phyloP scores from a whole-genome alignment of 2,888 invertebrate genomes.

The Andrena hattorfiana region DNA sequence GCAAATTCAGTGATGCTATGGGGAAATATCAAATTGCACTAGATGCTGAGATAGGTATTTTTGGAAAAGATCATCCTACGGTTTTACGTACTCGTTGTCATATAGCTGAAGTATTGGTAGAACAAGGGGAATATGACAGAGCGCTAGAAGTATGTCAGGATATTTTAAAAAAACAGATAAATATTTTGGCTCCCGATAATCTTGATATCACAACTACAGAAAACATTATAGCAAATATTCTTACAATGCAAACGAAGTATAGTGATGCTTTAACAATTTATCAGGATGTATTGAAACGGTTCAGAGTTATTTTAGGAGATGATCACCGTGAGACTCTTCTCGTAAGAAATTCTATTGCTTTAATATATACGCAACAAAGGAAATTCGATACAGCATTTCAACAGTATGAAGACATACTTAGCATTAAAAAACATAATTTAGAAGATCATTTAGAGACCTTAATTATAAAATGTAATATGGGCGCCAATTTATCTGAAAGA shows the following conservation, averaged over 20 bases:
- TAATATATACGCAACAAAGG: neutral
- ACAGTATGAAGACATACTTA: too few species aligned
- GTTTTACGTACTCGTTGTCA: neutral
- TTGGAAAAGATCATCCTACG: neutral
- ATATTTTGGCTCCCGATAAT: neutral
- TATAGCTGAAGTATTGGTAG: neutral
- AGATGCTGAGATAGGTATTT: neutral
- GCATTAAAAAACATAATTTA: too few species aligned
- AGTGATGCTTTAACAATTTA: neutral
- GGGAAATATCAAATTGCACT: neutral
- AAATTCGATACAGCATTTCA: neutral
- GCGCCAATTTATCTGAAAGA: accelerated
- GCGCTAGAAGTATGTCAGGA: neutral
- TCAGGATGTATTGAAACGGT: neutral
- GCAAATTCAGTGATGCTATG: neutral
- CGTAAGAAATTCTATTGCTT: neutral
- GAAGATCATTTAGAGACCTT: too few species aligned
- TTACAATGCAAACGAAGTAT: neutral
- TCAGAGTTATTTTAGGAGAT: neutral
- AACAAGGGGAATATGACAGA: neutral
- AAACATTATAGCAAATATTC: neutral
- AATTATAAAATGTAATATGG: too few species aligned
- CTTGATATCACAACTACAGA: neutral
- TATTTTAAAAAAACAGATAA: neutral
- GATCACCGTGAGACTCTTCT: neutral